These are phyloP conservation scores for Actinernus sp. DNA, from an alignment of 92 coral and sea anemone species.

Conservation along the genomic window DNA sequence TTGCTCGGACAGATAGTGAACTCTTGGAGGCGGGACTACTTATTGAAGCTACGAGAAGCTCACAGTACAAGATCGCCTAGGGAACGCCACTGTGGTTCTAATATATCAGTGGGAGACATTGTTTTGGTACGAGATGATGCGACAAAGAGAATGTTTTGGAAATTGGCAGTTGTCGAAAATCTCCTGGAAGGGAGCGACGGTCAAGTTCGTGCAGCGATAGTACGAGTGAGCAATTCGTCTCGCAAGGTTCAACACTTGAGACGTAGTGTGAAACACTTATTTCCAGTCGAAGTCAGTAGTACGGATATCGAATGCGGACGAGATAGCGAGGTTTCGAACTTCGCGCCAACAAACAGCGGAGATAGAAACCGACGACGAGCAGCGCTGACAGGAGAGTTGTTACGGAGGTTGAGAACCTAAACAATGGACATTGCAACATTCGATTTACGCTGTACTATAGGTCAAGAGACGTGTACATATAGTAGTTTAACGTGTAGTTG, in stretches of 20 bases:
- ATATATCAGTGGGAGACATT: constrained; percentile 27
- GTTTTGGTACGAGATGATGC: constrained; percentile 33
- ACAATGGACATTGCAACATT: no score
- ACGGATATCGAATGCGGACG: no score
- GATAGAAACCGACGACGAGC: no score
- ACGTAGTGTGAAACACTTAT: constrained; percentile 14
- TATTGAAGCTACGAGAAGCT: background rate
- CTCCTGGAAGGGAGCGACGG: constrained; percentile 34
- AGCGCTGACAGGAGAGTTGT: no score
- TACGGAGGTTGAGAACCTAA: no score
- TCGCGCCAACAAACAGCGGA: no score
- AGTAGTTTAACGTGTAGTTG: background rate
- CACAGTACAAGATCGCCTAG: background rate
- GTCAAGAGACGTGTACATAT: background rate
- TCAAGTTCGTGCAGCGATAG: constrained; percentile 34
- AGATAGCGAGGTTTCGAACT: no score
- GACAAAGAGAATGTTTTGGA: constrained; percentile 38
- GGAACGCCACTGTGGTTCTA: background rate
- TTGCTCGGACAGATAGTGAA: constrained; percentile 14
- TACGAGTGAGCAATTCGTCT: background rate
- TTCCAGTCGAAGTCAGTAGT: constrained; percentile 5
- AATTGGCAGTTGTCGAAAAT: constrained; percentile 36
- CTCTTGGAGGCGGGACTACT: constrained; percentile 22
- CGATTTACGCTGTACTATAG: no score
- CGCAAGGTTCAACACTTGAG: background rate